Percentiles rank a stretch among this genome's conserved stretches.
phyloP scores from a whole-genome alignment of 2,888 invertebrate genomes.

The Vanessa cardui region DNA sequence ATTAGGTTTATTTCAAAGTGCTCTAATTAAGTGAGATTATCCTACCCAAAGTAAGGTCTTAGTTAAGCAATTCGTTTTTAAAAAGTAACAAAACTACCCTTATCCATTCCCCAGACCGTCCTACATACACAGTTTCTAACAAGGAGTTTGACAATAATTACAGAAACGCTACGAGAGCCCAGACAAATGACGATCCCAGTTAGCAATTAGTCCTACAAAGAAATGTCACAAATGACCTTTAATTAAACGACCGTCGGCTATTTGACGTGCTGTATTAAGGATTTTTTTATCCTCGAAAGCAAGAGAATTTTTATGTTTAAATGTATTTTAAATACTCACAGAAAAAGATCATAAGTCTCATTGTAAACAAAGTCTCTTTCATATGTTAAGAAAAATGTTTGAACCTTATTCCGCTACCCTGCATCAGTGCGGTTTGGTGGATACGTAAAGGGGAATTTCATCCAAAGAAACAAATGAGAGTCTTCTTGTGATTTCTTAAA shows the following conservation, averaged over 20 bases:
- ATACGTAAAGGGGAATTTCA: too few species aligned
- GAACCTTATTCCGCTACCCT: too few species aligned
- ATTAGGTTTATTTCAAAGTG: too few species aligned
- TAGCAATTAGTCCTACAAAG: constrained; percentile 31
- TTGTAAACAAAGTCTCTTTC: too few species aligned
- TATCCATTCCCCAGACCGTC: neutral
- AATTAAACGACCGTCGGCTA: constrained; percentile 28
- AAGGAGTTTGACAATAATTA: constrained; percentile 17
- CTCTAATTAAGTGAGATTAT: too few species aligned
- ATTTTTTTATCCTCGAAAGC: constrained; percentile 8
- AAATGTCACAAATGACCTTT: constrained; percentile 29
- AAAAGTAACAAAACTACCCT: neutral
- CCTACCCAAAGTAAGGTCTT: too few species aligned
- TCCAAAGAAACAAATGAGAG: too few species aligned
- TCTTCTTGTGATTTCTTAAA: too few species aligned
- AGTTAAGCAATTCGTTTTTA: neutral
- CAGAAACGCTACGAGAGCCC: constrained; percentile 2
- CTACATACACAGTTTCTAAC: constrained; percentile 5
- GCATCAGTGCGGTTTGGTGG: too few species aligned
- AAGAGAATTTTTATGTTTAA: neutral
- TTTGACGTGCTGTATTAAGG: constrained; percentile 13
- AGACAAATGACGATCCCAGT: constrained; percentile 13
- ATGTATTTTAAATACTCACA: neutral
- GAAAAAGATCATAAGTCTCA: too few species aligned
- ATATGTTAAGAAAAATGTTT: too few species aligned